phyloP scores from a whole-genome alignment of 2,113 vertebrate genomes.

The Tragelaphus strepsiceros region DNA sequence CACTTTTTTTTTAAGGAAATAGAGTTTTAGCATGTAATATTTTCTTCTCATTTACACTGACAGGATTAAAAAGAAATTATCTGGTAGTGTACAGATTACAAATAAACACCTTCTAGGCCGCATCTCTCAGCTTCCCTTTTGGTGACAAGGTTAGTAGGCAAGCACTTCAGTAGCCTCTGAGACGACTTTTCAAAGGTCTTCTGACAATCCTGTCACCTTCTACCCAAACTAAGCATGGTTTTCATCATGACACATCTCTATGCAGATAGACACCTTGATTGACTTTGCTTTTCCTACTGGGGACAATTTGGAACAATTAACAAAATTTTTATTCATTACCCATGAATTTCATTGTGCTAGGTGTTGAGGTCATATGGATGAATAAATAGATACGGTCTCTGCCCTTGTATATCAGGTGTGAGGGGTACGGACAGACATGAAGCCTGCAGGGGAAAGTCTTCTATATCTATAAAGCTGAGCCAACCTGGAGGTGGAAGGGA shows the following conservation, averaged over 20 bases:
- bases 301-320: background rate
- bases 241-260: background rate
- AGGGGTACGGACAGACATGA: fast-evolving
- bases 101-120: background rate
- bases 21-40: background rate
- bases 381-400: background rate
- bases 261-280: background rate
- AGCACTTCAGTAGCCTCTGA: background rate
- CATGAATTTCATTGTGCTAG: background rate
- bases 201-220: background rate
- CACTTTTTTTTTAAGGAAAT: background rate
- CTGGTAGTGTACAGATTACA: background rate
- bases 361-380: background rate
- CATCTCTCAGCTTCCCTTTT: background rate
- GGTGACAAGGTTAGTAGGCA: background rate
- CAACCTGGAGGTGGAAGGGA: background rate
- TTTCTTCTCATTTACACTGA: slow-evolving; percentile 14
- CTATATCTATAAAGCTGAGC: background rate
- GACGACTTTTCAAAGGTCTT: background rate
- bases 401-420: background rate
- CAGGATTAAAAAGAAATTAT: background rate
- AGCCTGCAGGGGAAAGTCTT: background rate
- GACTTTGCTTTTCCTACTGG: background rate
- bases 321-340: background rate
- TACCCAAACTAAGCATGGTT: background rate